Evolutionary conservation across 2,888 invertebrate genomes (phyloP).

Genomic region (Clusia tigrina): DNA sequence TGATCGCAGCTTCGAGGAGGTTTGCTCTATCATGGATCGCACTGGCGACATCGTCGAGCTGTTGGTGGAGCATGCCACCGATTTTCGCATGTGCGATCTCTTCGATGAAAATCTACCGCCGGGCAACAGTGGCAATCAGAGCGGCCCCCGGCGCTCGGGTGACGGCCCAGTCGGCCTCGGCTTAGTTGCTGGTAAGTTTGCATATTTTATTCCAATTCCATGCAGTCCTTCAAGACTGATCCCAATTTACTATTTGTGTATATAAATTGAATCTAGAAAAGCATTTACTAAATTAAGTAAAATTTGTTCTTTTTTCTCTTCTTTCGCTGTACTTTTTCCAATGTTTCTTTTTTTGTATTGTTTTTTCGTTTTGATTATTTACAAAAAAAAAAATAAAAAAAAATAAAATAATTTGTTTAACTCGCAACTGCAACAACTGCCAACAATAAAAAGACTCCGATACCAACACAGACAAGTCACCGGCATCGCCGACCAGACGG

Average conservation of each 20-base stretch:
- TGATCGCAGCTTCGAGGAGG: constrained; percentile 93
- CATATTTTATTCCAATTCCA: constrained; percentile 11
- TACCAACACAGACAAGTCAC: constrained; percentile 77
- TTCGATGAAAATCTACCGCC: constrained; percentile 75
- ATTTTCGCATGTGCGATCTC: constrained; percentile 75
- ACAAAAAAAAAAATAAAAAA: constrained; percentile 33
- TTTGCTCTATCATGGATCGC: constrained; percentile 87
- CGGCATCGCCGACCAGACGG: constrained; percentile 89
- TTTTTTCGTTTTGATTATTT: constrained; percentile 18
- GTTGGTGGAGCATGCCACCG: constrained; percentile 82
- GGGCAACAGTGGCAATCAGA: constrained; percentile 59
- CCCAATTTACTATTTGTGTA: constrained; percentile 11
- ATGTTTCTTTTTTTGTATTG: constrained; percentile 24
- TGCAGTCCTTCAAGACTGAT: constrained; percentile 13
- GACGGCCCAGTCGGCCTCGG: constrained; percentile 63
- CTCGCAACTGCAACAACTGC: constrained; percentile 25
- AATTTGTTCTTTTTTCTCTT: constrained; percentile 44
- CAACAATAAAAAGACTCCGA: constrained; percentile 84
- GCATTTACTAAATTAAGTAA: no score
- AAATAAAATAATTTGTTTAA: no score
- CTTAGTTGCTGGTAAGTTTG: constrained; percentile 62
- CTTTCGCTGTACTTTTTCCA: constrained; percentile 37
- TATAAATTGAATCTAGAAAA: no score
- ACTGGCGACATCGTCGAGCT: constrained; percentile 87
- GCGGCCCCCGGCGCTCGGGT: constrained; percentile 63